Evolutionary conservation across 2,113 vertebrate genomes (phyloP), one percentile per base, ranked within the genome.

Genomic region (Rafetus swinhoei): DNA sequence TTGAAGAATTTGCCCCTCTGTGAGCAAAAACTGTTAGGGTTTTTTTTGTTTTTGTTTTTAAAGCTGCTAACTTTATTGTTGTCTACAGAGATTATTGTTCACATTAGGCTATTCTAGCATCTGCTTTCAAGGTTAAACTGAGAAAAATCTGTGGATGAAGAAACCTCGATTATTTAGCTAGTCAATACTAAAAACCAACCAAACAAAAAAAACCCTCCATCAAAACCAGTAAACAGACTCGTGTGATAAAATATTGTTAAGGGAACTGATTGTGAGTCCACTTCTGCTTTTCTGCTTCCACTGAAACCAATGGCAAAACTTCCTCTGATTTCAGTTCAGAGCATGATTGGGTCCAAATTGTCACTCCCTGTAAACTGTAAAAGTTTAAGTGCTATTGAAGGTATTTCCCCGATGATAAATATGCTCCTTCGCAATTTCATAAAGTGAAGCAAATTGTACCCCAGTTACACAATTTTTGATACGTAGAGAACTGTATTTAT

Each of bases 31-130:
- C 93, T 77, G 19, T 4, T n/a, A n/a, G n/a, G 53, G 53, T 54
- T 54, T 54, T 54, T 54, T 10, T 45, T 45, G 45, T 82, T 84
- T 84, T 86, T 81, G 50, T 69, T 81, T 55, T 80, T 54, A 94
- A 88, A 89, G 82, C 39, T 39, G 50, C 32, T 82, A 91, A 94
- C 90, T 92, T 80, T 92, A 87, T 94, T 84, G 65, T 69, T 84
- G 65, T 90, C 62, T 88, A 91, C 76, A 80, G 74, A 91, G 90
- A 91, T 81, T 91, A 53, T 62, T 72, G 57, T 52, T 92, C 88
- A 82, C 83, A 90, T 94, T 92, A 94, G 85, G 18, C 18, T 53
- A 81, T 32, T 86, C 27, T 53, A 82, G 86, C 82, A 88, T 85
- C 91, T 90, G 35, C 32, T 92, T 29, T 84, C 56, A 56, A 88